Conservation (phyloP, 2,113 vertebrate species). For the Carassius carassius region DNA sequence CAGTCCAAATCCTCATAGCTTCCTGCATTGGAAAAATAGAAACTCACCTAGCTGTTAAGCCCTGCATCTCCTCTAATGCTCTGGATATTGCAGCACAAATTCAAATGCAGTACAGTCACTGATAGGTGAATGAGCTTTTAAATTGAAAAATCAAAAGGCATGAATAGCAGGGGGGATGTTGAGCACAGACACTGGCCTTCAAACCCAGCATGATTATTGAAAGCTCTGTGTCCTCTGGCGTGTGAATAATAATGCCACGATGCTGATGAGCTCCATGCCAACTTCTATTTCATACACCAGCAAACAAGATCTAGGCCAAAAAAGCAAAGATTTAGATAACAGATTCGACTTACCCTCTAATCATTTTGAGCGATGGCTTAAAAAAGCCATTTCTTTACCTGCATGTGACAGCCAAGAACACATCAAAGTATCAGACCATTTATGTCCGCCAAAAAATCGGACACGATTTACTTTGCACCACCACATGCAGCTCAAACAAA, state of each 20-base stretch:
- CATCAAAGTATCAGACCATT: background rate
- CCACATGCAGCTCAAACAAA: slow-evolving; percentile 16
- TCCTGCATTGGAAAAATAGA: slow-evolving; percentile 7
- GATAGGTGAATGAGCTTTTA: slow-evolving; percentile 34
- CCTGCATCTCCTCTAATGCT: slow-evolving; percentile 11
- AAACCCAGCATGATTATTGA: slow-evolving; percentile 58
- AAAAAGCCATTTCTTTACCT: background rate
- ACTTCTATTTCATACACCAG: slow-evolving; percentile 58
- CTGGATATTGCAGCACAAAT: slow-evolving; percentile 12
- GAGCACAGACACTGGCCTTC: slow-evolving; percentile 11
- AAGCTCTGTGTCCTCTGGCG: slow-evolving; percentile 57
- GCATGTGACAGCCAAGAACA: background rate
- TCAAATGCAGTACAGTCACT: background rate
- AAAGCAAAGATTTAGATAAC: slow-evolving; percentile 51
- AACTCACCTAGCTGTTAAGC: slow-evolving; percentile 19
- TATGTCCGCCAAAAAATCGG: background rate
- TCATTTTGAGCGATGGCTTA: slow-evolving; percentile 3
- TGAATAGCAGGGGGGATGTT: slow-evolving; percentile 18
- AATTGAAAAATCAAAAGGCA: slow-evolving; percentile 39
- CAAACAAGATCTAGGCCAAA: slow-evolving; percentile 47
- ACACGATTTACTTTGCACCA: background rate
- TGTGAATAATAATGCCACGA: slow-evolving; percentile 61
- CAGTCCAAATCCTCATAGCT: background rate
- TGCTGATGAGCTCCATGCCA: slow-evolving; percentile 43
- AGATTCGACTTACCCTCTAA: slow-evolving; percentile 1